Base-by-base conservation (phyloP, 2,888 invertebrate genomes). In the Tetrapedia diversipes region DNA sequence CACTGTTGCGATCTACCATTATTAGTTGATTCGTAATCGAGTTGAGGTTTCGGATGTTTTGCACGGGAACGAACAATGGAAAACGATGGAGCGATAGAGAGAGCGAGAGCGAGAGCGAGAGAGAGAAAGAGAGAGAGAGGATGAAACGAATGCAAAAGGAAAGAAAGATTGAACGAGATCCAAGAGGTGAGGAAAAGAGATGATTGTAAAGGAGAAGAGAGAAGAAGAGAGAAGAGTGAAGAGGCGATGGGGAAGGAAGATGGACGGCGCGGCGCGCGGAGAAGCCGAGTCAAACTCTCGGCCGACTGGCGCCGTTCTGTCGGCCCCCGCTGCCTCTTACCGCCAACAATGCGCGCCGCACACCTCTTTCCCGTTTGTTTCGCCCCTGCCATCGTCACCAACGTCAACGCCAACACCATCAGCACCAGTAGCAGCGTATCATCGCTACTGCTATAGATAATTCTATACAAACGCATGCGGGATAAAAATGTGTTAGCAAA, bases 221-320 rank as follows among this genome's bases (percentile, higher is more conserved):
- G 24, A 11, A 3, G 14, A 1, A 4, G 39, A 24, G 24, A 1
- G 24, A 14, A 14, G 14, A 14, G 57, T 24, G 27, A 19, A 10
- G 34, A 22, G 6, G 22, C n/a, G 10, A 22, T 10, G 16, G 29
- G 24, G 24, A 27, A 59, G 34, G 32, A 39, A 41, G 68, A 32
- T 29, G 34, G 27, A 41, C 43, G 49, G 14, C 32, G n/a, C 24
- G 45, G 27, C 61, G 61, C 67, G 76, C 82, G 61, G 80, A 83
- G 80, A 79, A 82, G 73, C 77, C 76, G 81, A 84, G 77, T 82
- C 79, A 86, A 84, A 84, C 86, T 86, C 85, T 85, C 78, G 77
- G 81, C 79, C 83, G 83, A 81, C 86, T 88, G 87, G 87, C 86
- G 89, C 90, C 89, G 89, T 84, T 86, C 88, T 84, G 89, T 87